A percentile compares a stretch with the other conserved stretches of the same genome.
Evolutionary conservation across 2,888 invertebrate species (phyloP).

Genomic region (Calliphora vomitoria): DNA sequence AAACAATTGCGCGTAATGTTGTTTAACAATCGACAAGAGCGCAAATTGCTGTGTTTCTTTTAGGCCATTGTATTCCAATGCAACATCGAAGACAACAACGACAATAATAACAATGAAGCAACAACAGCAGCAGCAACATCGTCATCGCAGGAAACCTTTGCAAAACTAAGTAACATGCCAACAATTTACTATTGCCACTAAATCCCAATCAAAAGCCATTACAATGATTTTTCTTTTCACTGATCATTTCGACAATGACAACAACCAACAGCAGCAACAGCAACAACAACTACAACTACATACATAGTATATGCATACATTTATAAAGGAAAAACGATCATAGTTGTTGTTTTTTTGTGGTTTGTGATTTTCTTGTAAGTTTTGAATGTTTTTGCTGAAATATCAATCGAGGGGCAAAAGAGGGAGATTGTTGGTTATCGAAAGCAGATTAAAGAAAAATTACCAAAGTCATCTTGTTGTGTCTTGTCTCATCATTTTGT

Average conservation of each 20-base stretch:
- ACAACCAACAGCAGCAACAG: conserved; percentile 33
- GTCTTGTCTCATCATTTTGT: conserved; percentile 72
- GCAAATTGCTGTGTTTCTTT: conserved; percentile 75
- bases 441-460: conserved; percentile 70
- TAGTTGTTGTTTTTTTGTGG: conserved; percentile 15
- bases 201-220: conserved; percentile 74
- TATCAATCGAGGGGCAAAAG: conserved; percentile 28
- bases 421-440: neutral
- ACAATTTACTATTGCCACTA: conserved; percentile 68
- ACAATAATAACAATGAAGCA: conserved; percentile 29
- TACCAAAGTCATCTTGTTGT: conserved; percentile 69
- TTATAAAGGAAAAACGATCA: conserved; percentile 43
- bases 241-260: conserved; percentile 62
- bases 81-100: conserved; percentile 39
- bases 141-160: conserved; percentile 33
- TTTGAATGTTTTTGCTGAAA: conserved; percentile 63
- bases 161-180: conserved; percentile 57
- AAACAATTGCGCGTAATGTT: conserved; percentile 76
- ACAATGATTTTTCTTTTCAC: conserved; percentile 71
- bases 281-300: conserved; percentile 2
- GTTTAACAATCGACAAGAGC: conserved; percentile 75
- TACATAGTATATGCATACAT: neutral
- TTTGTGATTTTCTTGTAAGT: conserved; percentile 47
- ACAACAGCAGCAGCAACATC: neutral
- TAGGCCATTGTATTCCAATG: conserved; percentile 61